Evolutionary conservation across 2,888 invertebrate species (phyloP).

Genomic region (Clusia tigrina): DNA sequence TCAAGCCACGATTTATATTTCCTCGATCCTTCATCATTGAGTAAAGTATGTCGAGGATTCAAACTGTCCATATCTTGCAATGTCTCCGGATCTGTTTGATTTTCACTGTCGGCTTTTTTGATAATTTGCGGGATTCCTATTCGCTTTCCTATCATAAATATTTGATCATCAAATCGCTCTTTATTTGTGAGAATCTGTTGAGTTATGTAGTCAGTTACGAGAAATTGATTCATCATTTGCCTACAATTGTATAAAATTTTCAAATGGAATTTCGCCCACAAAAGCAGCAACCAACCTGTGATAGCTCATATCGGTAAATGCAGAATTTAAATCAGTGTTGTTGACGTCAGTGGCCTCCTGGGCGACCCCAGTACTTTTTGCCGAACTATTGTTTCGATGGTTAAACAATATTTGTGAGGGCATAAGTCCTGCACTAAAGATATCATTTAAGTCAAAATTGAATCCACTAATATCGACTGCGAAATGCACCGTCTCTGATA

Average conservation of each 20-base stretch:
- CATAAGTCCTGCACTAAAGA: too few relatives aligned
- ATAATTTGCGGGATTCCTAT: background rate
- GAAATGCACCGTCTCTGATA: too few relatives aligned
- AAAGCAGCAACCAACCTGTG: too few relatives aligned
- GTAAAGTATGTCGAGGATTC: too few relatives aligned
- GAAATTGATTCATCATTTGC: background rate
- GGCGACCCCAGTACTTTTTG: background rate
- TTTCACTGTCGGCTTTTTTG: background rate
- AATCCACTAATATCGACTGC: too few relatives aligned
- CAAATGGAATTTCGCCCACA: background rate
- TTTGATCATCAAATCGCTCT: background rate
- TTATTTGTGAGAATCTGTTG: background rate
- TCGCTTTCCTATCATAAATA: background rate
- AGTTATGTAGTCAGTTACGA: background rate
- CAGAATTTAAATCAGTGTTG: too few relatives aligned
- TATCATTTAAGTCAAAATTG: too few relatives aligned
- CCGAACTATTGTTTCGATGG: background rate
- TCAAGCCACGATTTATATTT: background rate
- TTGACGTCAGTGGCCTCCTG: too few relatives aligned
- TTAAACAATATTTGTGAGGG: background rate
- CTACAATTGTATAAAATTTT: background rate
- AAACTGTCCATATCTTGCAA: too few relatives aligned
- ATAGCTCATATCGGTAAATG: too few relatives aligned
- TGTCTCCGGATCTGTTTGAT: too few relatives aligned
- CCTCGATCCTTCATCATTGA: background rate